Conservation (phyloP, 2,888 invertebrate species). For the Athalia circularis region DNA sequence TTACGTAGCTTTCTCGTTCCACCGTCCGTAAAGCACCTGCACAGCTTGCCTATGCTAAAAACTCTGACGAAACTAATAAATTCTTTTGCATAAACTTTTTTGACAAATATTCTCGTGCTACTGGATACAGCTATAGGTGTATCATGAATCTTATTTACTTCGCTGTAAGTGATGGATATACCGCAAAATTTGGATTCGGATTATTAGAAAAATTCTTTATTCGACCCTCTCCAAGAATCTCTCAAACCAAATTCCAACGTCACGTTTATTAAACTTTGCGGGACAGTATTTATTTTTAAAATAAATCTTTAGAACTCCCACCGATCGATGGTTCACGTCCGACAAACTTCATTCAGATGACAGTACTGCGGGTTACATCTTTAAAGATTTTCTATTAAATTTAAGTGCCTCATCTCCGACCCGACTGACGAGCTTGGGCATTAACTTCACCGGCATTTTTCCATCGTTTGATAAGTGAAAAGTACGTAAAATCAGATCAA, state of each 20-base stretch:
- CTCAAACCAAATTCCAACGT: neutral
- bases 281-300: too few species aligned
- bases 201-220: neutral
- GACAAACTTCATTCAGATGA: conserved; percentile 3
- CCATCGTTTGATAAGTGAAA: conserved; percentile 14
- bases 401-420: conserved; percentile 4
- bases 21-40: neutral
- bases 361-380: conserved; percentile 2
- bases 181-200: neutral
- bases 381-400: conserved; percentile 21
- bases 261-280: too few species aligned
- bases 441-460: conserved; percentile 3
- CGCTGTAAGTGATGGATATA: too few species aligned
- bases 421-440: conserved; percentile 19
- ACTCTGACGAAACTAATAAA: conserved; percentile 24
- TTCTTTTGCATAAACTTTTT: neutral
- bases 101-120: conserved; percentile 3
- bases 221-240: neutral
- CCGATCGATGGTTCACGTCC: neutral
- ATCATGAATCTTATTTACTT: neutral
- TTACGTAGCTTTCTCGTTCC: neutral
- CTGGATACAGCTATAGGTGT: neutral
- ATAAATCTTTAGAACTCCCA: neutral
- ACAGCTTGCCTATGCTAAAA: neutral
- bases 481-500: conserved; percentile 4